A percentile compares a stretch with the other conserved stretches of the same genome.
Evolutionary conservation across 2,113 vertebrate genomes (phyloP).

Genomic region (Oplegnathus fasciatus): DNA sequence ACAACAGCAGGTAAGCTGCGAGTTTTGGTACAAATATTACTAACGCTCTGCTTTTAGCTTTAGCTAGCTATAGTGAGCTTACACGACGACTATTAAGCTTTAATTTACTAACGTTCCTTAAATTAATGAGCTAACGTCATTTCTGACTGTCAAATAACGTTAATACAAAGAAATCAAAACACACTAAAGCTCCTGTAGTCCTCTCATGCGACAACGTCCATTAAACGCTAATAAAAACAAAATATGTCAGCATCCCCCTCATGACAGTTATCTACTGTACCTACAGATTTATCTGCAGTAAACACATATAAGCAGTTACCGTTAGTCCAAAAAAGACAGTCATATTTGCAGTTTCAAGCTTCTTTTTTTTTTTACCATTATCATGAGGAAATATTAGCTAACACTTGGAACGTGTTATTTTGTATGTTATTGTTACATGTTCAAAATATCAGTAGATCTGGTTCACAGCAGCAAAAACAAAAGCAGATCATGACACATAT

Average conservation of each 20-base stretch:
- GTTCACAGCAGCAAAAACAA: neutral
- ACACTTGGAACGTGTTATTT: neutral
- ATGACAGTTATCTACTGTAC: neutral
- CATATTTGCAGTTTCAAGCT: too few relatives aligned
- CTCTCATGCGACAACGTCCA: neutral
- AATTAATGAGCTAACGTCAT: neutral
- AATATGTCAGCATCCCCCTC: neutral
- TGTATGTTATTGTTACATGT: neutral
- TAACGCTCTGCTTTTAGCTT: neutral
- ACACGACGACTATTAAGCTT: too few relatives aligned
- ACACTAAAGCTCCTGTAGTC: neutral
- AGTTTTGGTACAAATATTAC: neutral
- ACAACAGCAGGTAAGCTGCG: slow-evolving; percentile 2
- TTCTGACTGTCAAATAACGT: neutral
- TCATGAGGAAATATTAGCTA: neutral
- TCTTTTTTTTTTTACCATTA: too few relatives aligned
- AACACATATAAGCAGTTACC: neutral
- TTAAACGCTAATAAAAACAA: neutral
- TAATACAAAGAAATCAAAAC: neutral
- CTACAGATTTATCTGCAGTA: neutral
- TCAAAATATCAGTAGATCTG: too few relatives aligned
- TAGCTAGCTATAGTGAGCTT: neutral
- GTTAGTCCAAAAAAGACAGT: too few relatives aligned
- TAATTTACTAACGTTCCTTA: neutral
- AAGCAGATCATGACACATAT: neutral